These are phyloP conservation scores for Drosophila oshimai DNA, from an alignment of 1,140 invertebrate genomes.

Conservation along the genomic window DNA sequence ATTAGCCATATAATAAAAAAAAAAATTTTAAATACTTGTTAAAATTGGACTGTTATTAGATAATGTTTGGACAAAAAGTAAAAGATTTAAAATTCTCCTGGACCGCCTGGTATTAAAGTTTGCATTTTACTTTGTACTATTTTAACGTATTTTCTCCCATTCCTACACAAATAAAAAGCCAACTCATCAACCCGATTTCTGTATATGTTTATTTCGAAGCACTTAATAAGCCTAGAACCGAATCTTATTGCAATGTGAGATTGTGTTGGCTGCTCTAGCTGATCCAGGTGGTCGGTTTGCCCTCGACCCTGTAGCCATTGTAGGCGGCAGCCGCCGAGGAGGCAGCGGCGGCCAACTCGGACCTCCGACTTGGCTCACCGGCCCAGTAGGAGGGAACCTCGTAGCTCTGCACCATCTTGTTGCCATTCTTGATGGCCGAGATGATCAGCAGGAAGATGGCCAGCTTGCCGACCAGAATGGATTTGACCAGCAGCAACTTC, in stretches of 20 bases:
- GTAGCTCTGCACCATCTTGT: slow-evolving; percentile 71
- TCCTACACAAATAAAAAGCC: background rate
- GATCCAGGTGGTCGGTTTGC: slow-evolving; percentile 80
- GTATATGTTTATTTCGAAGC: slow-evolving; percentile 51
- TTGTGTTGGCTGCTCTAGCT: slow-evolving; percentile 40
- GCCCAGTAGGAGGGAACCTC: slow-evolving; percentile 81
- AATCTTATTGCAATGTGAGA: slow-evolving; percentile 23
- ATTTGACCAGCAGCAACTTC: slow-evolving; percentile 87
- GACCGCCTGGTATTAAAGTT: no score
- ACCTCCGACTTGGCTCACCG: slow-evolving; percentile 72
- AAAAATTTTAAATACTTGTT: no score
- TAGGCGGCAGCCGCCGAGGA: slow-evolving; percentile 69
- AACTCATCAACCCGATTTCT: slow-evolving; percentile 32
- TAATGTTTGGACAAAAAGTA: no score
- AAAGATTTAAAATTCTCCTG: no score
- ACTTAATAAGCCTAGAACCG: slow-evolving; percentile 40
- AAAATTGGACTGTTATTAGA: no score
- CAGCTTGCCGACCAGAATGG: slow-evolving; percentile 86
- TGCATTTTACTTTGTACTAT: no score
- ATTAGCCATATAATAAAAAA: no score
- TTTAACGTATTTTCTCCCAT: no score
- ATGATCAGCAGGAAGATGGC: slow-evolving; percentile 85
- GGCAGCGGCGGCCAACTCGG: slow-evolving; percentile 72
- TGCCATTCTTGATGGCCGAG: slow-evolving; percentile 85
- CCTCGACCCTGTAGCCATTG: slow-evolving; percentile 81